phyloP scores from a whole-genome alignment of 2,797 vertebrate genomes.

The Phrynocephalus forsythii region DNA sequence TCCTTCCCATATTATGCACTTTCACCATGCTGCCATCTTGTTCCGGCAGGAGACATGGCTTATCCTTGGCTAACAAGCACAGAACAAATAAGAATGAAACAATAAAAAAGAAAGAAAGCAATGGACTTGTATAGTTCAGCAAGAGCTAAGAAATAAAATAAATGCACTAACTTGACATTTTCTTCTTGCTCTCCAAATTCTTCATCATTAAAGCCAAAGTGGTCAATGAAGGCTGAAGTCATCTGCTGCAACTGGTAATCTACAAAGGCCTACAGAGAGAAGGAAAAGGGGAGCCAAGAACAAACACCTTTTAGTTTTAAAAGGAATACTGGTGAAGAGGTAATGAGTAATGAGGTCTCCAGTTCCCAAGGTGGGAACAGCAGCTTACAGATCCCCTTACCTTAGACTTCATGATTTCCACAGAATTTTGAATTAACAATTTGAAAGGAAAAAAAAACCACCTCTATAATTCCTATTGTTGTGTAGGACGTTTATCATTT shows the following conservation, averaged over 20 bases:
- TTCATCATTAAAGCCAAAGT: constrained; percentile 79
- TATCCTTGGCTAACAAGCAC: neutral
- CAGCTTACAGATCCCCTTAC: neutral
- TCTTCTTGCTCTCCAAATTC: constrained; percentile 80
- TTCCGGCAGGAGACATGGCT: neutral
- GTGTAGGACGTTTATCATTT: neutral
- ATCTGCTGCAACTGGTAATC: constrained; percentile 80
- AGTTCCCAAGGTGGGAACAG: neutral
- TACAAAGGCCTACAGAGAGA: constrained; percentile 73
- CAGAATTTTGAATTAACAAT: neutral
- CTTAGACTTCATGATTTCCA: neutral
- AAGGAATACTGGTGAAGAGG: too few species aligned
- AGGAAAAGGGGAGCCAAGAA: neutral
- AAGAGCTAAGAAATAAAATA: neutral
- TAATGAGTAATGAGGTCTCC: neutral
- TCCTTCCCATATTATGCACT: neutral
- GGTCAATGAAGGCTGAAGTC: constrained; percentile 79
- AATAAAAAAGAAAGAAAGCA: too few species aligned
- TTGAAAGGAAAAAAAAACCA: neutral
- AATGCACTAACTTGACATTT: constrained; percentile 75
- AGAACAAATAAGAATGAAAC: neutral
- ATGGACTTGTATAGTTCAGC: neutral
- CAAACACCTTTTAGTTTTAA: neutral
- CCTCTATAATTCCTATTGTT: neutral
- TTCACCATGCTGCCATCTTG: neutral